Evolutionary conservation across 1,140 invertebrate species (phyloP).

Genomic region (Drosophila micromelanica): DNA sequence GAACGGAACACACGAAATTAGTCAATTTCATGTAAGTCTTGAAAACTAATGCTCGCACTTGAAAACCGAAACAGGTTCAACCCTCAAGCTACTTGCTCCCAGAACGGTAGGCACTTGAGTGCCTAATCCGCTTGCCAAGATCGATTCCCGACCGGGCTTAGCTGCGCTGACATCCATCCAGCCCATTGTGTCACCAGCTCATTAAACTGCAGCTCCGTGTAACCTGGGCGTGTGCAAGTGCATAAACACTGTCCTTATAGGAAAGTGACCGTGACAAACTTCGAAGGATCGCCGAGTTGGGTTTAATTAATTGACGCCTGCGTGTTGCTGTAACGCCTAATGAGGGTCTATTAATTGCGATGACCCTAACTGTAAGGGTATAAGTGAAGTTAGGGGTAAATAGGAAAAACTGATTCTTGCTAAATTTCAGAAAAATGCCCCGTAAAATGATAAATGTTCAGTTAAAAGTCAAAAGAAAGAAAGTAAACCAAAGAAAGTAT

Average conservation of each 20-base stretch:
- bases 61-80: slow-evolving; percentile 56
- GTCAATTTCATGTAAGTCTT: slow-evolving; percentile 82
- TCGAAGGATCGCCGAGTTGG: slow-evolving; percentile 34
- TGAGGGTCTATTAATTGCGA: slow-evolving; percentile 52
- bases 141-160: slow-evolving; percentile 5
- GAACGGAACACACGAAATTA: slow-evolving; percentile 59
- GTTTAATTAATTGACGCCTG: slow-evolving; percentile 60
- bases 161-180: slow-evolving; percentile 27
- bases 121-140: slow-evolving; percentile 51
- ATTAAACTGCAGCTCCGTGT: slow-evolving; percentile 54
- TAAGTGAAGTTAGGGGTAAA: not conserved
- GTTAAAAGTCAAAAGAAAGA: not conserved
- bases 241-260: slow-evolving; percentile 2
- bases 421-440: not conserved
- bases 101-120: slow-evolving; percentile 53
- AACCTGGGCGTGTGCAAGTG: slow-evolving; percentile 18
- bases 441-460: not conserved
- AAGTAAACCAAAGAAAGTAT: not conserved
- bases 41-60: slow-evolving; percentile 60
- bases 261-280: slow-evolving; percentile 9
- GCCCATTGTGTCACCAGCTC: slow-evolving; percentile 68
- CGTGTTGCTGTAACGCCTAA: slow-evolving; percentile 56
- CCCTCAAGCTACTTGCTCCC: slow-evolving; percentile 24
- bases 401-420: slow-evolving; percentile 3
- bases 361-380: slow-evolving; percentile 35